Base-by-base conservation (phyloP, 2,113 vertebrate genomes). In the Triplophysa siluroides region DNA sequence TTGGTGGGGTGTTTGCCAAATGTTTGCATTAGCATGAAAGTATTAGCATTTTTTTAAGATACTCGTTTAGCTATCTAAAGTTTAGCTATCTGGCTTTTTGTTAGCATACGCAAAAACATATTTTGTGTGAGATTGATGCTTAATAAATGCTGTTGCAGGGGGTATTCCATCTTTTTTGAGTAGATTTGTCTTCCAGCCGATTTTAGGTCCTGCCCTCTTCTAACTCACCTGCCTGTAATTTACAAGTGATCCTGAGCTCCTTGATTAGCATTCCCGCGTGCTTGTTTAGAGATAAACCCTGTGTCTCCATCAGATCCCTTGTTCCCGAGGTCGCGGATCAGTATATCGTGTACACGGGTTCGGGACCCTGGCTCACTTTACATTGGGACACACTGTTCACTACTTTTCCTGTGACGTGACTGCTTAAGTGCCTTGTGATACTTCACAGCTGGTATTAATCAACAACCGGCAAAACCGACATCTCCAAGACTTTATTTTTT, bases 201-300 rank as follows among this genome's bases (percentile, higher is more conserved):
- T 26, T 33, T 60, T 58, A 1, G n/a, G 33, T 41, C n/a, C 29
- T 21, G 14, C 29, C 68, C 68, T 54, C n/a, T 7, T 26, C 41
- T 10, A 41, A 52, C 21, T 13, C 71, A 74, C 71, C 71, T 74
- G 71, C n/a, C 60, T 7, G n/a, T 60, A 61, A 60, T 74, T 60
- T 41, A 60, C 54, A 73, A 73, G 54, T 9, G 7, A 70, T 70
- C 23, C 23, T n/a, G 23, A 71, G 26, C 26, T 21, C 19, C 69
- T 38, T 71, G 26, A 56, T 56, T 56, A n/a, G 52, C 1, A 13
- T 43, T 7, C 4, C 8, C 58, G n/a, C 11, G 7, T 43, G 13
- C 33, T 23, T 60, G 70, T 41, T 73, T 18, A 73, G 33, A 43
- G 19, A n/a, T 14, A 1, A 1, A 18, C 43, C 56, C 6, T 38